phyloP scores from a whole-genome alignment of 2,888 invertebrate genomes.

The Phrixothrix hirtus region DNA sequence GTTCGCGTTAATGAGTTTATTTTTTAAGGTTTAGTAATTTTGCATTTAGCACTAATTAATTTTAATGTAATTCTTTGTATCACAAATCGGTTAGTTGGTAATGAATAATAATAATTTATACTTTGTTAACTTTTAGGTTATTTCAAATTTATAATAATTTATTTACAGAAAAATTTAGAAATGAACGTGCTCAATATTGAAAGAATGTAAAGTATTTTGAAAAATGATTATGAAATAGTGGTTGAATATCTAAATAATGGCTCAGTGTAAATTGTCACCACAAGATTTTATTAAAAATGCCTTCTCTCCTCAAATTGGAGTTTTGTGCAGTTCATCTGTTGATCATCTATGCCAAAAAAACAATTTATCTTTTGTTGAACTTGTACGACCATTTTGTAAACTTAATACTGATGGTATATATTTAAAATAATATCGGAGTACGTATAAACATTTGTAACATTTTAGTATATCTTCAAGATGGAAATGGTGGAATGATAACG shows the following conservation, averaged over 20 bases:
- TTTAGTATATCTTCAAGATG: conserved; percentile 82
- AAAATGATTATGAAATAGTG: too few species aligned
- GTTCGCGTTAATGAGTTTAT: too few species aligned
- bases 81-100: too few species aligned
- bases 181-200: too few species aligned
- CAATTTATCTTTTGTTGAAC: conserved; percentile 85
- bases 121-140: too few species aligned
- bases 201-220: too few species aligned
- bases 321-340: conserved; percentile 80
- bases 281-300: conserved; percentile 88
- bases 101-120: too few species aligned
- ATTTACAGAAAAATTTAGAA: too few species aligned
- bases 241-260: conserved; percentile 61
- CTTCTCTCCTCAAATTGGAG: conserved; percentile 88
- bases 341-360: conserved; percentile 87
- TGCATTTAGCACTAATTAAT: too few species aligned
- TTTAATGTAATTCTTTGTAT: too few species aligned
- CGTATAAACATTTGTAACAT: neutral
- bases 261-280: conserved; percentile 68
- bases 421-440: conserved; percentile 30
- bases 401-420: conserved; percentile 70
- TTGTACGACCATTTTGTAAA: conserved; percentile 87
- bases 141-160: too few species aligned
- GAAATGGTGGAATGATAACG: conserved; percentile 71
- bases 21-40: too few species aligned